phyloP scores from a whole-genome alignment of 2,797 vertebrate genomes.

The Mionectes olivaceus region DNA sequence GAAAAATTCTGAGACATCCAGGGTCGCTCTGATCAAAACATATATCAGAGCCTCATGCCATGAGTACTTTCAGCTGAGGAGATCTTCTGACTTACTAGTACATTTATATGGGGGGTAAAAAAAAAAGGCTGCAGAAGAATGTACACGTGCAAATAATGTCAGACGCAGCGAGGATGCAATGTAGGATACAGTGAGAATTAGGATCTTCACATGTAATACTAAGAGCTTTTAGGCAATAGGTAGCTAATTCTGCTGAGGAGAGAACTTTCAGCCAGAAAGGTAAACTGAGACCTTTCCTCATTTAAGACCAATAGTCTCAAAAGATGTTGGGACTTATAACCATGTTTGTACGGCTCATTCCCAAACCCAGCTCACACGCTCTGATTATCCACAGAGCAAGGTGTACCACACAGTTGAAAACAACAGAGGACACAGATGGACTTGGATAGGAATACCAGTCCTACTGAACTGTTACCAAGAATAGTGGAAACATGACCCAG shows the following conservation, averaged over 20 bases:
- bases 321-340: neutral
- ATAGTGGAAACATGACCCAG: neutral
- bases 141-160: neutral
- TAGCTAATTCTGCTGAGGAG: neutral
- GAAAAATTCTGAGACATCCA: neutral
- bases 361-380: neutral
- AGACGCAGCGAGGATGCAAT: neutral
- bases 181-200: neutral
- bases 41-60: neutral
- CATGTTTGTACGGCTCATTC: fast-evolving
- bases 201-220: neutral
- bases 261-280: neutral
- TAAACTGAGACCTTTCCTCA: neutral
- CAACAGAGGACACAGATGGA: neutral
- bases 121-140: neutral
- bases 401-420: neutral
- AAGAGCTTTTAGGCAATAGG: neutral
- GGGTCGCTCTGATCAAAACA: neutral
- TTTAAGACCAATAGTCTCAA: neutral
- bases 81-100: neutral
- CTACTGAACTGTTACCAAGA: neutral
- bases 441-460: neutral
- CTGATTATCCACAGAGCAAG: neutral
- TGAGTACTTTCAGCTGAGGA: neutral
- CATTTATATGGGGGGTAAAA: neutral